Evolutionary conservation across 2,113 vertebrate species (phyloP).

Genomic region (Paralichthys olivaceus): DNA sequence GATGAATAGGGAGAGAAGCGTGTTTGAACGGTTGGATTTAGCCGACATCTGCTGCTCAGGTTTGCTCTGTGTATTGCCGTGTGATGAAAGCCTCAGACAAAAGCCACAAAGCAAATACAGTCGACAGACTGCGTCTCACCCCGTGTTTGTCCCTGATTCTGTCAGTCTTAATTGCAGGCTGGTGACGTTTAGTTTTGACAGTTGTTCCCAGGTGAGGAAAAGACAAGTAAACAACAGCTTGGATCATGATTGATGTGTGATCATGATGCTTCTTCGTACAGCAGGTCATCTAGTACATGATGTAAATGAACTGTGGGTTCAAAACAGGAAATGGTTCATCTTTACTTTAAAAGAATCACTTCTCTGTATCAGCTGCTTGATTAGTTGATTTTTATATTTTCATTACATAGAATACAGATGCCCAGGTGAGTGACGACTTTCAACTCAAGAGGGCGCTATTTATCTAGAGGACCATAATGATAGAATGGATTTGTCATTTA

Average conservation of each 20-base stretch:
- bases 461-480: constrained; percentile 12
- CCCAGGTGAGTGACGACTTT: neutral
- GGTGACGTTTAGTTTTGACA: constrained; percentile 77
- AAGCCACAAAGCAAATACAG: constrained; percentile 78
- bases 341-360: too few relatives aligned
- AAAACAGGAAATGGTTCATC: too few relatives aligned
- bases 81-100: constrained; percentile 90
- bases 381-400: neutral
- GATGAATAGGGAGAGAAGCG: constrained; percentile 66
- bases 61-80: constrained; percentile 83
- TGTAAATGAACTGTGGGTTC: too few relatives aligned
- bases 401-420: neutral
- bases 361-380: neutral
- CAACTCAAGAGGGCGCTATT: constrained; percentile 63
- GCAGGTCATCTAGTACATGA: too few relatives aligned
- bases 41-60: constrained; percentile 76
- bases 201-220: constrained; percentile 38
- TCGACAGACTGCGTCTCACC: constrained; percentile 39
- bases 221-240: constrained; percentile 32
- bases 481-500: constrained; percentile 5
- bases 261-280: neutral
- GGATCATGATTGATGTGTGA: neutral
- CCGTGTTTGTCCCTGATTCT: constrained; percentile 72
- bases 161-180: constrained; percentile 74
- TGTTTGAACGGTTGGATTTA: constrained; percentile 87